Evolutionary conservation across 2,888 invertebrate species (phyloP).

Genomic region (Bellardia pandia): DNA sequence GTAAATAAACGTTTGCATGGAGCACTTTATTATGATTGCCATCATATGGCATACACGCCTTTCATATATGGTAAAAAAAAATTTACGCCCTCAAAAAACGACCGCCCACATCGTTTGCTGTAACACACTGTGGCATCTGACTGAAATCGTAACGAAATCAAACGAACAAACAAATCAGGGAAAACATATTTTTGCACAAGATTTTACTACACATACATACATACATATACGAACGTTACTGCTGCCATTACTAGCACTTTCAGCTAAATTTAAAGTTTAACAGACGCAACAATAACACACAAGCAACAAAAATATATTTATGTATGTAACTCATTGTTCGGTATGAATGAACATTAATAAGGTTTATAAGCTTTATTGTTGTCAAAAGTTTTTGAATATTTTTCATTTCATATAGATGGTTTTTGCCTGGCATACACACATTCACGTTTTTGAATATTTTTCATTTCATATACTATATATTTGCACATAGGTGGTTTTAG

Average conservation of each 20-base stretch:
- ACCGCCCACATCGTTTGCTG: slow-evolving; percentile 48
- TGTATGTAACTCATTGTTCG: slow-evolving; percentile 36
- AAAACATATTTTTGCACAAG: slow-evolving; percentile 1
- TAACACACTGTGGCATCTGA: slow-evolving; percentile 14
- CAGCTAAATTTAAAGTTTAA: slow-evolving; percentile 9
- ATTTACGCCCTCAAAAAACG: slow-evolving; percentile 35
- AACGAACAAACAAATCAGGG: slow-evolving; percentile 33
- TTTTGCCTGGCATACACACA: not conserved
- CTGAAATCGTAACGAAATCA: slow-evolving; percentile 34
- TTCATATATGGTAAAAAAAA: not conserved
- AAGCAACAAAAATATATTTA: not conserved
- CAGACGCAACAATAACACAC: not conserved
- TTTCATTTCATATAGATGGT: slow-evolving; percentile 33
- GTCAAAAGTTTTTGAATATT: slow-evolving; percentile 50
- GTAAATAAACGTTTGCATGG: slow-evolving; percentile 23
- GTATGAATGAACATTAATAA: slow-evolving; percentile 58
- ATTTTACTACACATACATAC: not conserved
- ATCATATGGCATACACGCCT: slow-evolving; percentile 62
- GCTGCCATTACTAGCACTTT: slow-evolving; percentile 30
- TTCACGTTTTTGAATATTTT: too few species aligned
- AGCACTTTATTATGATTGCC: slow-evolving; percentile 63
- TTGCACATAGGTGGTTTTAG: not conserved
- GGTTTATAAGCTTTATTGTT: slow-evolving; percentile 60
- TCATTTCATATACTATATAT: too few species aligned
- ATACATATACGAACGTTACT: slow-evolving; percentile 2